These are phyloP conservation scores for Dendrocopos noguchii DNA, from an alignment of 2,113 vertebrate genomes.

Conservation along the genomic window DNA sequence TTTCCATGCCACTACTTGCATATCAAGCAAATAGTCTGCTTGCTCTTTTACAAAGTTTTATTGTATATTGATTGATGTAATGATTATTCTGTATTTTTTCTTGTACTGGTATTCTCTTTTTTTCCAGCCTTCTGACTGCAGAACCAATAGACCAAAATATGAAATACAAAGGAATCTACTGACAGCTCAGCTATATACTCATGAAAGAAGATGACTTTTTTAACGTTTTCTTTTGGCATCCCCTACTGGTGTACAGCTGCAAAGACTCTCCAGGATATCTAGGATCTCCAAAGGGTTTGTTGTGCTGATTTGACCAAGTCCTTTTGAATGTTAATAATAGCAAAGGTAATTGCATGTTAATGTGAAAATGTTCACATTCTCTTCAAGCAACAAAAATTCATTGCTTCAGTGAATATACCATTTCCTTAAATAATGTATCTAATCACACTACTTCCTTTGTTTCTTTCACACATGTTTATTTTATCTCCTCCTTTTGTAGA, in stretches of 20 bases:
- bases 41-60: not conserved
- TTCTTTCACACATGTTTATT: not conserved
- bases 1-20: not conserved
- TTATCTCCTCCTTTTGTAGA: not conserved
- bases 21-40: not conserved
- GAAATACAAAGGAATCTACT: not conserved
- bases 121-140: not conserved
- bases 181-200: not conserved
- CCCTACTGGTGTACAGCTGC: not conserved
- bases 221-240: constrained; percentile 28
- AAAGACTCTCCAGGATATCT: not conserved
- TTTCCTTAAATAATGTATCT: not conserved
- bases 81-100: not conserved
- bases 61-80: not conserved
- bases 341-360: not conserved
- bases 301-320: not conserved
- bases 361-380: not conserved
- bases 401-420: not conserved
- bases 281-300: not conserved
- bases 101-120: not conserved
- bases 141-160: not conserved
- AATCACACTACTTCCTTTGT: not conserved
- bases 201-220: not conserved
- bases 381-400: not conserved
- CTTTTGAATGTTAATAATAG: not conserved